Base-by-base conservation (phyloP, 2,797 vertebrate genomes). In the Gambusia yucatana region DNA sequence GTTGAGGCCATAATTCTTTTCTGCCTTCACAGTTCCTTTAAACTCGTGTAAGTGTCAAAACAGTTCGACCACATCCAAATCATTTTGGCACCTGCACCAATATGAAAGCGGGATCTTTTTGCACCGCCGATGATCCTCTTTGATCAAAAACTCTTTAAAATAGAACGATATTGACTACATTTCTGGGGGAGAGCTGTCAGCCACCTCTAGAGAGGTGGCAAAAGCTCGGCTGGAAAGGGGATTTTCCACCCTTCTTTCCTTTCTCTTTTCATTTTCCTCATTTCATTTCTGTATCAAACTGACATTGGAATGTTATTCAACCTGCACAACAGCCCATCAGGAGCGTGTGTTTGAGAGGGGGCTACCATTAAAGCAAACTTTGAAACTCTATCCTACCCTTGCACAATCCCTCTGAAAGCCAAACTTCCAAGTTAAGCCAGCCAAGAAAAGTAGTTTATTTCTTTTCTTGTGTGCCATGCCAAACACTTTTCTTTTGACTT, bases 291-390 rank as follows among this genome's bases (percentile, higher is more conserved):
- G 80, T 74, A 88, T 85, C 86, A 91, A 82, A 82, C 87, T 77
- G 87, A 94, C 88, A 80, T 59, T 81, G 89, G 90, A 92, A 92
- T 93, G 88, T 89, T 86, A 87, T 92, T 90, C 84, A 83, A 76
- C 81, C 83, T 79, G 78, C 91, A 81, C 90, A 87, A 87, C 90
- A 79, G 90, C 87, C 84, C 79, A 77, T 84, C 84, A 57, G 73
- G 63, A 41, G 63, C 39, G 9, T 16, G 41, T 72, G 47, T 28
- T 39, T 41, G 39, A 57, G 75, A 36, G 77, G 72, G 75, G 81
- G 72, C 71, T 77, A 90, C 88, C 86, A 92, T 92, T 87, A 91
- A 92, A 93, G 88, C 77, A 87, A 90, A 91, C 87, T 85, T 76
- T 76, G 92, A 93, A 93, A 91, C 83, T 87, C 85, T 87, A 87